Conservation (phyloP, 2,113 vertebrate genomes). For the Limnothrissa miodon region DNA sequence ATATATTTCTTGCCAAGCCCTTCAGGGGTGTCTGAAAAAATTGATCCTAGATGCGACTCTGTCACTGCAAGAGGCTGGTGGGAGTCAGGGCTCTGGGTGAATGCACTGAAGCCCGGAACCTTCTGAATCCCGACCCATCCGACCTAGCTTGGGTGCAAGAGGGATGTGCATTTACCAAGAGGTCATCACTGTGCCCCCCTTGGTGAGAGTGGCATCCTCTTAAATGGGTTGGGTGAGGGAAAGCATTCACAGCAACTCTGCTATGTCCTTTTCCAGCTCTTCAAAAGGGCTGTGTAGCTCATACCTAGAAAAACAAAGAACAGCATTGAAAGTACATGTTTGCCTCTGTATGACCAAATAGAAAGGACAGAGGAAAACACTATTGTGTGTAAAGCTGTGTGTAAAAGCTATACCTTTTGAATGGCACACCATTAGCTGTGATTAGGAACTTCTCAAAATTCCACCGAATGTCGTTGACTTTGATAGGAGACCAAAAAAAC, state of each 20-base stretch:
- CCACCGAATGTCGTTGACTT: constrained; percentile 75
- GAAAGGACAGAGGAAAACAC: background rate
- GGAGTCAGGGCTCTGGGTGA: constrained; percentile 60
- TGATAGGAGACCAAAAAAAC: constrained; percentile 74
- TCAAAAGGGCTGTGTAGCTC: constrained; percentile 66
- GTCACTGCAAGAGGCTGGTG: constrained; percentile 53
- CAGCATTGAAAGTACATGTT: background rate
- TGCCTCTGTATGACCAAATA: background rate
- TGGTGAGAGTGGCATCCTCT: background rate
- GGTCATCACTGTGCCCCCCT: constrained; percentile 68
- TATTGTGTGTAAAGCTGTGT: constrained; percentile 16
- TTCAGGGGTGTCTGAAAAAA: background rate
- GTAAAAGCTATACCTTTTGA: constrained; percentile 63
- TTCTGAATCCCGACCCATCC: constrained; percentile 58
- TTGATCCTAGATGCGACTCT: background rate
- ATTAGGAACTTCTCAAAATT: constrained; percentile 80
- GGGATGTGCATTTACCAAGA: constrained; percentile 67
- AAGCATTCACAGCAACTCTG: constrained; percentile 55
- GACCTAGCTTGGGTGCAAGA: constrained; percentile 72
- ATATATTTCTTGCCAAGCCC: background rate
- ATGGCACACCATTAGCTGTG: constrained; percentile 64
- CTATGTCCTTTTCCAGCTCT: constrained; percentile 67
- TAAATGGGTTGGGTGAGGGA: too few relatives aligned
- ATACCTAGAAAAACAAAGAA: constrained; percentile 57
- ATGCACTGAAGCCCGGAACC: constrained; percentile 66